Evolutionary conservation across 2,888 invertebrate species (phyloP), one percentile per base, ranked within the genome.

Genomic region (Nemotelus nigrinus): DNA sequence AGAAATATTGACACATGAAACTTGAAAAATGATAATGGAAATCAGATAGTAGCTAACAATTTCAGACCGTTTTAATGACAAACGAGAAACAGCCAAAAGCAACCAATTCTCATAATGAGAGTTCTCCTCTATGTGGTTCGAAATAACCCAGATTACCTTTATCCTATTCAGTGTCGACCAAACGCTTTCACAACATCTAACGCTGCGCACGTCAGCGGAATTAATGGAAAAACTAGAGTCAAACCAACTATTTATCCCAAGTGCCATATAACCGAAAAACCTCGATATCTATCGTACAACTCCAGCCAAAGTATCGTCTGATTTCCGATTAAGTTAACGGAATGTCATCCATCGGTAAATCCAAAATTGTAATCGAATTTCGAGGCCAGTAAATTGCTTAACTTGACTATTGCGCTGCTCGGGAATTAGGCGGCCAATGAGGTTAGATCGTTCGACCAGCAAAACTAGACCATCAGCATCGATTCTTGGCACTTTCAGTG

Each of bases 361-460:
- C 74, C 74, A n/a, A 10, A 25, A 7, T 39, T 48, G 48, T 74
- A 74, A 74, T 74, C 74, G 74, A 74, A 74, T 63, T 60, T 63
- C 63, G 7, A 43, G 58, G 39, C 47, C 25, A 47, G 63, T 48
- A 48, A 74, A 74, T 63, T 63, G 74, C 48, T 45, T 41, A 74
- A 60, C 74, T 48, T 48, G 58, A 47, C 39, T 45, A 71, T 4
- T 67, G 25, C 50, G n/a, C 68, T 70, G 53, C 25, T 25, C 25
- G 25, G 25, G 25, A 25, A 25, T 25, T 25, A 25, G 25, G 25
- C 25, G 25, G 25, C 25, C 25, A 25, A 25, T 25, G 25, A 25
- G 65, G n/a, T 50, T 7, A 25, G n/a, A 8, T 57, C 8, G 57
- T 8, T 25, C 4, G 25, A 4, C 3, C n/a, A 57, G 10, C 57